These are phyloP conservation scores for Brenthis ino DNA, from an alignment of 2,888 invertebrate species.

Conservation along the genomic window DNA sequence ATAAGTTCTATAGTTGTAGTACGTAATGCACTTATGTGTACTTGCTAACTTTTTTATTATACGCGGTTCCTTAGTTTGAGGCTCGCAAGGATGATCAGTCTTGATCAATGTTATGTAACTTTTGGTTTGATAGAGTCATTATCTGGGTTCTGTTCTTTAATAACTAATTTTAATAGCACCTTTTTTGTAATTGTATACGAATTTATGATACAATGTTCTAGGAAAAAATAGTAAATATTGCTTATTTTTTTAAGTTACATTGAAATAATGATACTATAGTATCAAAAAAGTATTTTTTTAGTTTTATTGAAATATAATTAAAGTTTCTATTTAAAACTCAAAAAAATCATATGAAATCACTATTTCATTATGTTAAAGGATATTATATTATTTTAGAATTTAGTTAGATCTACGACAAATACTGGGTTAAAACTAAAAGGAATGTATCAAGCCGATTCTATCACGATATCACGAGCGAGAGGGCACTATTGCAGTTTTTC, in stretches of 20 bases:
- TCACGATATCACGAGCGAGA: constrained; percentile 57
- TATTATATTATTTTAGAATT: no score
- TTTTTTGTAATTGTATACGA: no score
- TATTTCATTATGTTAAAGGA: background rate
- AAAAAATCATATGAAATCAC: background rate
- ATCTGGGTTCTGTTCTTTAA: no score
- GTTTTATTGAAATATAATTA: background rate
- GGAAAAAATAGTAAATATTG: no score
- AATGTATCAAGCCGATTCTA: constrained; percentile 67
- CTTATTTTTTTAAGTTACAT: no score
- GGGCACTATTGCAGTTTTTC: constrained; percentile 64
- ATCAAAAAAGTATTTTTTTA: no score
- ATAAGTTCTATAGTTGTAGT: constrained; percentile 71
- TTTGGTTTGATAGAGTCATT: background rate
- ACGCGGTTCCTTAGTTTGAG: constrained; percentile 69
- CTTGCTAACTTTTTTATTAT: constrained; percentile 80
- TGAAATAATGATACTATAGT: no score
- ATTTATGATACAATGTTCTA: no score
- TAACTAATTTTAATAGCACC: no score
- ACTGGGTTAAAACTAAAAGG: constrained; percentile 24
- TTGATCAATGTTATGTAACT: constrained; percentile 65
- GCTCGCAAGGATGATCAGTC: constrained; percentile 51
- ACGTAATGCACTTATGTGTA: constrained; percentile 78
- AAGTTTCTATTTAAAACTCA: background rate
- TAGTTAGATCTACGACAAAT: background rate